These are phyloP conservation scores for Tychaedon coryphoeus DNA, from an alignment of 2,113 vertebrate genomes.

Conservation along the genomic window DNA sequence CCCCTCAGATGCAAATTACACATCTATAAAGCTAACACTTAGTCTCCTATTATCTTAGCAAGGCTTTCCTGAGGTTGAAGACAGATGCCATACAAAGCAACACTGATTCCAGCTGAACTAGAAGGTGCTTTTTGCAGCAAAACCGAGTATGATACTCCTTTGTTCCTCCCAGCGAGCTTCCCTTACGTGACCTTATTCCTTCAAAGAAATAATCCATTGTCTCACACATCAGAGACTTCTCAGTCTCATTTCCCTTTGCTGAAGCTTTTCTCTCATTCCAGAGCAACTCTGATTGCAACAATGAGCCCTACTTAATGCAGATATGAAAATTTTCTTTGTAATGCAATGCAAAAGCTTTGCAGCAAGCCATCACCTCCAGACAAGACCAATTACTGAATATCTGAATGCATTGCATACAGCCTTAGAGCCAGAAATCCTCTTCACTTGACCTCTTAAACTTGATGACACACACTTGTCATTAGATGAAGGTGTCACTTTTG, in stretches of 20 bases:
- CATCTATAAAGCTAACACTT: not conserved
- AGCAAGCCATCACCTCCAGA: not conserved
- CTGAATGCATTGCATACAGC: not conserved
- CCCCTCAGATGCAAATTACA: not conserved
- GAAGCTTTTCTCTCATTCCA: not conserved
- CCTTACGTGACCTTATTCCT: not conserved
- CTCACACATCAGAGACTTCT: not conserved
- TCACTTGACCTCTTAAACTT: not conserved
- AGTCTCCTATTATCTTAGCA: not conserved
- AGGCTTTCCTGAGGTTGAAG: not conserved
- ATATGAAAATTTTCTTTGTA: not conserved
- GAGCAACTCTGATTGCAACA: not conserved
- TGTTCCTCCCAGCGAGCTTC: not conserved
- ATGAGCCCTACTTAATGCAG: not conserved
- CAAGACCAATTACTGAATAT: not conserved
- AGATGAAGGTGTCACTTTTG: not conserved
- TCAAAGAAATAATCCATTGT: conserved; percentile 3
- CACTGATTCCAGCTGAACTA: not conserved
- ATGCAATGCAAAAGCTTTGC: not conserved
- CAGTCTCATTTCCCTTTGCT: not conserved
- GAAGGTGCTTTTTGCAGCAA: not conserved
- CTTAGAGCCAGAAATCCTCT: not conserved
- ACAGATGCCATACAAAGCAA: not conserved
- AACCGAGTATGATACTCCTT: not conserved
- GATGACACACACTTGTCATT: not conserved